These are phyloP conservation scores for Trididemnum clinides DNA, from an alignment of 23 tunicate genomes.

Conservation along the genomic window DNA sequence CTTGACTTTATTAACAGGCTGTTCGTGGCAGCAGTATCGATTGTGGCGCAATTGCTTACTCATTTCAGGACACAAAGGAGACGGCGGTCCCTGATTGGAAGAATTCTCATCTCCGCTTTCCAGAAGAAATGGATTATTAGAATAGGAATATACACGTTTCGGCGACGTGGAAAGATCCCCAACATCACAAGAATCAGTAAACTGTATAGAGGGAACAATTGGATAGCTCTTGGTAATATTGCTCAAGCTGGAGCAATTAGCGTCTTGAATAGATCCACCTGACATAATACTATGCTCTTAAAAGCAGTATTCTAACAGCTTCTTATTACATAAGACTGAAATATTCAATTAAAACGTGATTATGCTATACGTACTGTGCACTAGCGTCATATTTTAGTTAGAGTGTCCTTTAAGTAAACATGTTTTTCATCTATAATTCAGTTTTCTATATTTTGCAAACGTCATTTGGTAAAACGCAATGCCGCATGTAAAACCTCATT, in stretches of 20 bases:
- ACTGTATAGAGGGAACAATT: slow-evolving; percentile 51
- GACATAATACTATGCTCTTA: not conserved
- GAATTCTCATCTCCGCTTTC: not conserved
- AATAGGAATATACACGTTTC: not conserved
- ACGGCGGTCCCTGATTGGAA: not conserved
- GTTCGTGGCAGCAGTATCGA: not conserved
- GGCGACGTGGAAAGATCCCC: not conserved
- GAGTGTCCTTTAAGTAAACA: no score
- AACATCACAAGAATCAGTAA: slow-evolving; percentile 2
- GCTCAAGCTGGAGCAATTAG: not conserved
- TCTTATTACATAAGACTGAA: no score
- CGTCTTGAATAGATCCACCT: slow-evolving; percentile 8
- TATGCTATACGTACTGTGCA: no score
- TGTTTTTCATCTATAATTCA: no score
- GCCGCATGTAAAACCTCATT: no score
- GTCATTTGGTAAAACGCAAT: no score
- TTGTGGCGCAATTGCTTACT: not conserved
- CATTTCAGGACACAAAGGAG: slow-evolving; percentile 15
- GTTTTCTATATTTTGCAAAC: no score
- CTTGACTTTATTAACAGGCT: not conserved
- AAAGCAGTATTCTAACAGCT: not conserved
- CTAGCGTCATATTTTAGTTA: no score
- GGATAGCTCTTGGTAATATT: slow-evolving; percentile 21
- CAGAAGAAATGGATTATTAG: not conserved
- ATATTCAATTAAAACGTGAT: no score